A percentile compares a stretch with the other conserved stretches of the same genome.
phyloP scores from a whole-genome alignment of 2,888 invertebrate genomes.

The Nomada lathburiana region DNA sequence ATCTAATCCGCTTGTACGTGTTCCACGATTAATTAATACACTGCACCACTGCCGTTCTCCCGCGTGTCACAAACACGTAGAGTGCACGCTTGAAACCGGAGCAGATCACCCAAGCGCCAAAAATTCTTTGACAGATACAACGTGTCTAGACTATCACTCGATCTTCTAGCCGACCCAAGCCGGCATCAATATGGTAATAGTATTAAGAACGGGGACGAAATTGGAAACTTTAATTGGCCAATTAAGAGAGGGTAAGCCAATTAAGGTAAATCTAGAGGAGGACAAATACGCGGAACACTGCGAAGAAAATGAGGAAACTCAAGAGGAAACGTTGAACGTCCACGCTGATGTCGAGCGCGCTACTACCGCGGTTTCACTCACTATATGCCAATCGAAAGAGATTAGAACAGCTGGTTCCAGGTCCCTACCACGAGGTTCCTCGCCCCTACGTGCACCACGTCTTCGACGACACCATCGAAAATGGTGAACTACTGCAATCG shows the following conservation, averaged over 20 bases:
- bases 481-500: conserved; percentile 4
- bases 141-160: too few species aligned
- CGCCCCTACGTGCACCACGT: conserved; percentile 38
- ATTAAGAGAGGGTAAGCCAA: too few species aligned
- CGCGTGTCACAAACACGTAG: not conserved
- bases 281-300: not conserved
- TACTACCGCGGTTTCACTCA: conserved; percentile 66
- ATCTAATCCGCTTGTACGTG: not conserved
- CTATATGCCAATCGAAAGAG: conserved; percentile 67
- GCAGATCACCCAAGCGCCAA: not conserved
- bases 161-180: too few species aligned
- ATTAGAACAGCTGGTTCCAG: conserved; percentile 70
- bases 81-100: not conserved
- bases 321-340: conserved; percentile 50
- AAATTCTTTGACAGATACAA: not conserved
- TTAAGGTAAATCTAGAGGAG: not conserved
- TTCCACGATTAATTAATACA: not conserved
- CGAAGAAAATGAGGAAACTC: not conserved
- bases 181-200: too few species aligned
- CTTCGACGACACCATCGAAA: conserved; percentile 32
- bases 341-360: conserved; percentile 69
- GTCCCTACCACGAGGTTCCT: conserved; percentile 70
- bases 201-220: not conserved
- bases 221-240: not conserved
- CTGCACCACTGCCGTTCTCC: conserved; percentile 22